Conservation (phyloP, 2,113 vertebrate species). For the Boleophthalmus pectinirostris region DNA sequence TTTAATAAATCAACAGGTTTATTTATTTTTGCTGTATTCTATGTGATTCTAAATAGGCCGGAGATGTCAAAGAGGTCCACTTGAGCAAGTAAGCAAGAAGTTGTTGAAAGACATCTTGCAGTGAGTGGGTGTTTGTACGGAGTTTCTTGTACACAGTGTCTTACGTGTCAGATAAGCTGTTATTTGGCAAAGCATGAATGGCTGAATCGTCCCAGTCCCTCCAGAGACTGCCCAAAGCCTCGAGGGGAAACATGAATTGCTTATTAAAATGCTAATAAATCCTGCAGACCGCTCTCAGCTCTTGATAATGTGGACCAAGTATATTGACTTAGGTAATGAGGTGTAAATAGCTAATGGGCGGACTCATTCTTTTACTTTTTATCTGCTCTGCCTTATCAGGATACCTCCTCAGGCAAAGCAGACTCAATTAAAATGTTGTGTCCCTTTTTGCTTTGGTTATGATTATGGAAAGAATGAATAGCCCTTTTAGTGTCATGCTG, state of each 20-base stretch:
- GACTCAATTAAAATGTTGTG: background rate
- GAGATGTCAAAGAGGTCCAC: conserved; percentile 17
- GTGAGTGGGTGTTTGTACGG: conserved; percentile 16
- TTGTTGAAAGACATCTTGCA: conserved; percentile 3
- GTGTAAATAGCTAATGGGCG: conserved; percentile 69
- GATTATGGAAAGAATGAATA: background rate
- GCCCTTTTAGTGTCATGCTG: background rate
- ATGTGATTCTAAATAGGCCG: background rate
- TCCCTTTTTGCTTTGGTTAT: background rate
- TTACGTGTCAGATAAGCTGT: conserved; percentile 31
- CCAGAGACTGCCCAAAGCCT: conserved; percentile 40
- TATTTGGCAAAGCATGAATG: conserved; percentile 25
- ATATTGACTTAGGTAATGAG: conserved; percentile 72
- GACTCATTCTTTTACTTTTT: conserved; percentile 51
- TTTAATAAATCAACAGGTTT: conserved; percentile 7
- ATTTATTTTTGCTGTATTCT: conserved; percentile 18
- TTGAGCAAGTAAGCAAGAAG: background rate
- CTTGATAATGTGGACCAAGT: conserved; percentile 58
- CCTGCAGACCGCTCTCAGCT: conserved; percentile 58
- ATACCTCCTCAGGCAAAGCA: conserved; percentile 36
- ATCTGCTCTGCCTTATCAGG: conserved; percentile 53
- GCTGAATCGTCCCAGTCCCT: conserved; percentile 42
- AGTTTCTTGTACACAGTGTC: conserved; percentile 13
- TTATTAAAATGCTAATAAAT: conserved; percentile 73
- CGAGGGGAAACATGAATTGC: conserved; percentile 55